Evolutionary conservation across 2,113 vertebrate species (phyloP).

Genomic region (Passer domesticus): DNA sequence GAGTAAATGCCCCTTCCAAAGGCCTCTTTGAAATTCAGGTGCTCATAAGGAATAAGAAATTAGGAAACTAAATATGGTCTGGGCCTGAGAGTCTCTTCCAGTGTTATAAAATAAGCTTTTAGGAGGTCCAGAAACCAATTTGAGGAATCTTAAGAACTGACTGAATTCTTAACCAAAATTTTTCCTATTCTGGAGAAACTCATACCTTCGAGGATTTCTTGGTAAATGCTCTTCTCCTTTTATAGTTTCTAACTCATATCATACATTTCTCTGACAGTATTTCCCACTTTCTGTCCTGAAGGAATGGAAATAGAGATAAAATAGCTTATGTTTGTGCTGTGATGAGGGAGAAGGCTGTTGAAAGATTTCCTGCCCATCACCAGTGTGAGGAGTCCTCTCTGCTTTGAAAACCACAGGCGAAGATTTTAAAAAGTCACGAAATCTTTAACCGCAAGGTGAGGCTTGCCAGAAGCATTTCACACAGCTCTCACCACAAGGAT

Average conservation of each 20-base stretch:
- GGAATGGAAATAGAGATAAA: conserved; percentile 21
- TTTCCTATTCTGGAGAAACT: neutral
- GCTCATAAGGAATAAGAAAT: neutral
- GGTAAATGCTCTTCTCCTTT: neutral
- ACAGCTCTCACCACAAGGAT: neutral
- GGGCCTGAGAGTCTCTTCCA: neutral
- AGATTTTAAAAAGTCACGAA: neutral
- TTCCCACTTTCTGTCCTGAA: neutral
- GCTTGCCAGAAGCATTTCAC: neutral
- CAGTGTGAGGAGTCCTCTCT: neutral
- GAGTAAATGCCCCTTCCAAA: neutral
- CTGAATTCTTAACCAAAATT: neutral
- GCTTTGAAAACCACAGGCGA: neutral
- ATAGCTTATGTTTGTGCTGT: neutral
- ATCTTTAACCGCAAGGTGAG: neutral
- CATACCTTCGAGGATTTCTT: neutral
- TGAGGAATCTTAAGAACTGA: neutral
- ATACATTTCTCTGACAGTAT: neutral
- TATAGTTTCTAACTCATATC: neutral
- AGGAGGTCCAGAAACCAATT: neutral
- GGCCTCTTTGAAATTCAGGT: neutral
- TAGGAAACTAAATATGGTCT: neutral
- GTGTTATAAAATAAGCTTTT: neutral
- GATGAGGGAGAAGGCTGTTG: neutral
- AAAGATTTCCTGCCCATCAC: neutral